These are phyloP conservation scores for Philypnodon macrostomus DNA, from an alignment of 2,797 vertebrate genomes.

Conservation along the genomic window DNA sequence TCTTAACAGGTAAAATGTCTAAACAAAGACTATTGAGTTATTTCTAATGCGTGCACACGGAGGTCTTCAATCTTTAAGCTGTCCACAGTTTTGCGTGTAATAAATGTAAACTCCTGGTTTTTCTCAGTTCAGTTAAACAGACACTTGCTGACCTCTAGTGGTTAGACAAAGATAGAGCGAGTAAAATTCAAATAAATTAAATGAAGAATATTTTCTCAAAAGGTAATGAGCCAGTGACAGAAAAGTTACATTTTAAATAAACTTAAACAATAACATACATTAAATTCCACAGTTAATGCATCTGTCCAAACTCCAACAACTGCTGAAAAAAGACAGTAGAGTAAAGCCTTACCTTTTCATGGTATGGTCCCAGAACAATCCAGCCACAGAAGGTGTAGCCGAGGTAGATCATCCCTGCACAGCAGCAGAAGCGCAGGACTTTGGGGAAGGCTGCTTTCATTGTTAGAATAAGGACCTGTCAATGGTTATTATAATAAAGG, in stretches of 20 bases:
- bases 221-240: no score
- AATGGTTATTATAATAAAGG: neutral
- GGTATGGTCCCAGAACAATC: slow-evolving; percentile 96
- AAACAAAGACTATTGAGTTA: no score
- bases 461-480: slow-evolving; percentile 92
- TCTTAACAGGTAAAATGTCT: no score
- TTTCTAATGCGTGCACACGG: no score
- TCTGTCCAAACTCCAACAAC: neutral
- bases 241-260: no score
- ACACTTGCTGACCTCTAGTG: slow-evolving; percentile 50
- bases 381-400: slow-evolving; percentile 98
- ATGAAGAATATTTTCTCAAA: no score
- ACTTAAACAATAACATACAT: no score
- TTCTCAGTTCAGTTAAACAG: neutral
- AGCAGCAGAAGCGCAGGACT: slow-evolving; percentile 94
- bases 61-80: no score
- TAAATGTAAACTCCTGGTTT: no score
- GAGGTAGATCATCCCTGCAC: slow-evolving; percentile 97
- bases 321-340: neutral
- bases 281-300: no score
- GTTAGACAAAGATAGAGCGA: neutral
- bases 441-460: slow-evolving; percentile 94
- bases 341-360: slow-evolving; percentile 83
- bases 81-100: no score
- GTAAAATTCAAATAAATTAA: no score